Evolutionary conservation across 1,140 invertebrate species (phyloP), one percentile per base, ranked within the genome.

Genomic region (Cephus cinctus): DNA sequence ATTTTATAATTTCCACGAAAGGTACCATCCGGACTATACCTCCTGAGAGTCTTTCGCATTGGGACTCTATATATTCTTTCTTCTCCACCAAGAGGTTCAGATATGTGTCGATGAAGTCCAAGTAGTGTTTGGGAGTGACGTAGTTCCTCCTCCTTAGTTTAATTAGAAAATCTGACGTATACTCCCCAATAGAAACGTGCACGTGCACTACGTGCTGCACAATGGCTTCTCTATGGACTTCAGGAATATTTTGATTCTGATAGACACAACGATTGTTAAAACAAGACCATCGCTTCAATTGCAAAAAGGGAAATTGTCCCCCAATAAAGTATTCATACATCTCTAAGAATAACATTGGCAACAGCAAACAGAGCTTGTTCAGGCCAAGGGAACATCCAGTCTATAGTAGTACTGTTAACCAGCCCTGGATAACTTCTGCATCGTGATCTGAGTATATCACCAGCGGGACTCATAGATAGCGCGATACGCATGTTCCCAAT

Each of bases 381-480:
- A 1, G 94, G 92, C 94, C 94, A 97, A 0, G 90, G 84, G 62
- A 91, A 88, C 51, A 95, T 87, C 92, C 93, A 97, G 73, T 98
- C 90, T 40, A 97, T 93, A 8, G 89, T 93, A 2, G 90, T 94
- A 63, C 91, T 94, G 63, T 93, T 95, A 14, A 96, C 88, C 1
- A 98, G 76, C 0, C 92, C 92, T 0, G 94, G 94, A 71, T 96
- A 96, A 76, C 86, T 93, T 38, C 92, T 79, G 56, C 94, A 90
- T 15, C 90, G 81, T 56, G 84, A 88, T 19, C 90, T 81, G 25
- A 96, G 77, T 5, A 85, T 78, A 55, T 94, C 89, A 1, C 89
- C 88, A 19, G 89, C 81, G 0, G 93, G 90, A 36, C 88, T 92
- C 89, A 96, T 94, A 1, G 90, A 89, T 3, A 96, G 65, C 0